Evolutionary conservation across 2,888 invertebrate species (phyloP), one percentile per base, ranked within the genome.

Genomic region (Macropis europaea): DNA sequence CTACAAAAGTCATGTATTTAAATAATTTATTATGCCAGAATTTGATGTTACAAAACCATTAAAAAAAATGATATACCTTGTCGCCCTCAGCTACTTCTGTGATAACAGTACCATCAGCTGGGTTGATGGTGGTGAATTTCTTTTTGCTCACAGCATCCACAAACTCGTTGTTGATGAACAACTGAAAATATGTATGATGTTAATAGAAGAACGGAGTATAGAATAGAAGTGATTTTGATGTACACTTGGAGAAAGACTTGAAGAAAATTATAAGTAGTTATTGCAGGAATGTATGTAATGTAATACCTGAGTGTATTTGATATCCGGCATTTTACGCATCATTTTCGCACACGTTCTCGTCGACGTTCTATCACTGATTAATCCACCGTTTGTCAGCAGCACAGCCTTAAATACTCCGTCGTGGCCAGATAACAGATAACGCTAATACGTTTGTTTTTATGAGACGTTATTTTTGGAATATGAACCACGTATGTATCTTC

Each of bases 61-160:
- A 15, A 36, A 45, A 38, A 42, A 13, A 28, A 53, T 40, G 28
- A 30, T 63, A 47, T 72, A 95, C 96, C 93, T 96, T 95, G 88
- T 95, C 95, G 63, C 94, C 98, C 91, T 97, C 97, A 56, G 96
- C 93, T 47, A 98, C 93, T 84, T 96, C 92, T 9, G 91, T 90
- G 82, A 98, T 96, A 80, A 94, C 93, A 82, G 93, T 91, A 72
- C 94, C 96, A 82, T 94, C 96, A 19, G 94, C 91, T 50, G 98
- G 98, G 90, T 98, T 97, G 81, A 95, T 88, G 3, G 96, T 95
- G 19, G 94, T 91, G 90, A 98, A 99, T 2, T 94, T 97, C 90
- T 97, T 97, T 57, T 96, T 95, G 86, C 95, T 96, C 22, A 92
- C 93, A 0, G 98, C 92, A 87, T 97, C 94, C 64, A 95, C 94